Evolutionary conservation across 2,888 invertebrate species (phyloP).

Genomic region (Caenorhabditis sp.): DNA sequence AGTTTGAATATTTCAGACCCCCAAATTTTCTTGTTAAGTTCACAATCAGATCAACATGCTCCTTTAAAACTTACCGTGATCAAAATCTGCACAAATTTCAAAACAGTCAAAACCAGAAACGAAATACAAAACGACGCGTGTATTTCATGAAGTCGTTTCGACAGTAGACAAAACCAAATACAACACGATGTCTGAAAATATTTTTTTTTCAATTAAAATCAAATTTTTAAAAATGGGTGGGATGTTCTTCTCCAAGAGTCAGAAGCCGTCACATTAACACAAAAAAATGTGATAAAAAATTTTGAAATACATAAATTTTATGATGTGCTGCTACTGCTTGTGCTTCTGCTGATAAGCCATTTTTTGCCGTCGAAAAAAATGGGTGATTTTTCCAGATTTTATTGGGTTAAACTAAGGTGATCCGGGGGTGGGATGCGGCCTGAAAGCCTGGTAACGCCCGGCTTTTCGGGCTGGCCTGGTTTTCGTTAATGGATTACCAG

Average conservation of each 20-base stretch:
- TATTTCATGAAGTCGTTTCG: conserved; percentile 32
- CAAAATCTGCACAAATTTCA: conserved; percentile 27
- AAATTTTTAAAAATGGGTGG: no score
- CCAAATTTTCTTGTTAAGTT: no score
- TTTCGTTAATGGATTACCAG: no score
- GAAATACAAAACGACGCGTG: conserved; percentile 29
- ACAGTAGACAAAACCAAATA: conserved; percentile 35
- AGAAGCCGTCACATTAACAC: neutral
- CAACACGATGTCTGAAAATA: conserved; percentile 29
- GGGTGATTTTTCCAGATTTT: neutral
- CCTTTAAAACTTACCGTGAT: conserved; percentile 16
- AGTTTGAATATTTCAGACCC: no score
- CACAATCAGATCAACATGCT: neutral
- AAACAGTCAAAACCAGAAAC: conserved; percentile 10
- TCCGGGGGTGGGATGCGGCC: no score
- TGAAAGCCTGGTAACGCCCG: no score
- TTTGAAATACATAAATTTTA: neutral
- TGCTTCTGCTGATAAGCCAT: neutral
- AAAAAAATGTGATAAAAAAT: neutral
- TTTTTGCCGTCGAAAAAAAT: neutral
- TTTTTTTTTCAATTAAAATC: no score
- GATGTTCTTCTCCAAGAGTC: neutral
- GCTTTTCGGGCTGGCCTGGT: no score
- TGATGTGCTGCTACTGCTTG: no score
- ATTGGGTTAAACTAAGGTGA: neutral